Evolutionary conservation across 2,113 vertebrate genomes (phyloP).

Genomic region (Chinchilla lanigera): DNA sequence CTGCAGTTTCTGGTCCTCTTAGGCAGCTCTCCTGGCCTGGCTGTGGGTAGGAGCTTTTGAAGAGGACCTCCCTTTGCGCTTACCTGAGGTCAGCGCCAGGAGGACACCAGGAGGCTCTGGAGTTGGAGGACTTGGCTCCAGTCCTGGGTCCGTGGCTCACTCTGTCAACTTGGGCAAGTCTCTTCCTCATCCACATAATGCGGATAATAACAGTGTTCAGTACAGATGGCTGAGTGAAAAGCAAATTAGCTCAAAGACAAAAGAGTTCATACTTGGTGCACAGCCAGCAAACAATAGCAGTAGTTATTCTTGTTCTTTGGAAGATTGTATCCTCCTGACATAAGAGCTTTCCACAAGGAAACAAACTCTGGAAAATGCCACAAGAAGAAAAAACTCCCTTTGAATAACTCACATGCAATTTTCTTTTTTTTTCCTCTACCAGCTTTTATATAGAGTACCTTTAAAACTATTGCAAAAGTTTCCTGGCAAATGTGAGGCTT

Average conservation of each 20-base stretch:
- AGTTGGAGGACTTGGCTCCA: background rate
- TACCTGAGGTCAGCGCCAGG: background rate
- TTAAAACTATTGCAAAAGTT: background rate
- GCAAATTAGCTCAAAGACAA: background rate
- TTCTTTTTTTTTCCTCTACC: background rate
- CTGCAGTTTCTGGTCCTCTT: background rate
- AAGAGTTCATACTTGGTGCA: background rate
- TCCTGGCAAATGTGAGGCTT: background rate
- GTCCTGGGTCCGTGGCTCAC: background rate
- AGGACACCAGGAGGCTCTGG: background rate
- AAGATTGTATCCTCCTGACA: background rate
- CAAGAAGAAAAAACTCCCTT: background rate
- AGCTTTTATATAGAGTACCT: background rate
- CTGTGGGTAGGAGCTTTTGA: background rate
- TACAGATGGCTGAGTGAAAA: background rate
- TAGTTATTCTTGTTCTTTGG: background rate
- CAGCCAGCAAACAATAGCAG: background rate
- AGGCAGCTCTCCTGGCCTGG: background rate
- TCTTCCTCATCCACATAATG: constrained; percentile 17
- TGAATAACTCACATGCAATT: background rate
- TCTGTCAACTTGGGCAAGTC: background rate
- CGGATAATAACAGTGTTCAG: background rate
- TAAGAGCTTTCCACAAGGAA: background rate
- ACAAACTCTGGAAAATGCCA: background rate
- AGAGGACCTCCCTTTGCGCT: background rate